Conservation (phyloP, 1,140 invertebrate species). For the Yoshiicerus persimilis region DNA sequence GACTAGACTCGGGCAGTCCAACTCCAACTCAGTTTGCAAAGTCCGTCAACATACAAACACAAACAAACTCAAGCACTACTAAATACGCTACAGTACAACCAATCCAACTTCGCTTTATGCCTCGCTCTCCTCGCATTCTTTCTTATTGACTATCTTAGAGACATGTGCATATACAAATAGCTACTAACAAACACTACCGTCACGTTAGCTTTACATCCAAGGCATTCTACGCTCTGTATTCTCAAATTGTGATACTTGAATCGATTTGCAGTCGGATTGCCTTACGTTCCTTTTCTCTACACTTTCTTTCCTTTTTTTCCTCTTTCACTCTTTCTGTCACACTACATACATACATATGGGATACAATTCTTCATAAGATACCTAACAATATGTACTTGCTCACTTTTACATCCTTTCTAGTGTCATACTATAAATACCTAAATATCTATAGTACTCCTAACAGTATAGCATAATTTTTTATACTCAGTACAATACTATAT, state of each 20-base stretch:
- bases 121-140: no score
- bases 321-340: neutral
- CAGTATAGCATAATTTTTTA: no score
- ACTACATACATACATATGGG: neutral
- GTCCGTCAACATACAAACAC: neutral
- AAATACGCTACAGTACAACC: neutral
- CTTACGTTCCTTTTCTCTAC: neutral
- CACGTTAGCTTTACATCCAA: neutral
- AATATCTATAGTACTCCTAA: no score
- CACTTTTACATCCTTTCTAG: no score
- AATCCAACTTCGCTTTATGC: neutral
- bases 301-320: neutral
- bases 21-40: neutral
- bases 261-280: neutral
- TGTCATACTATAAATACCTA: neutral
- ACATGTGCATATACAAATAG: neutral
- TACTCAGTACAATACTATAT: neutral
- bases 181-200: neutral
- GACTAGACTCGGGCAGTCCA: neutral
- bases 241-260: neutral
- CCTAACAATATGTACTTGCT: no score
- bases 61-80: neutral
- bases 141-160: neutral
- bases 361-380: neutral
- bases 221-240: neutral